Evolutionary conservation across 2,888 invertebrate genomes (phyloP).

Genomic region (Boloria euphrosyne): DNA sequence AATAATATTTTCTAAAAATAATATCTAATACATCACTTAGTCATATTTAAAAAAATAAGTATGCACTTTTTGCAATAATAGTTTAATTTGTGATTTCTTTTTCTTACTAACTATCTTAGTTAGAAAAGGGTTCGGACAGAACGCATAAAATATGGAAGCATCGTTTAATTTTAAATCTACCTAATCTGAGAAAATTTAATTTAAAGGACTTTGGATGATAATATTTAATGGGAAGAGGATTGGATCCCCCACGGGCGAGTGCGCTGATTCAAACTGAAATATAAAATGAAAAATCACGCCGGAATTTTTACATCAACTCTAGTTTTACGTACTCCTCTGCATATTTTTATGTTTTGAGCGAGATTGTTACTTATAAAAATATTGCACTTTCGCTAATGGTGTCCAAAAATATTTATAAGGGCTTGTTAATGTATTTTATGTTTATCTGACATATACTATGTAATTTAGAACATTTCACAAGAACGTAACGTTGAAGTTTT

Average conservation of each 20-base stretch:
- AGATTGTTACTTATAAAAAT: constrained; percentile 15
- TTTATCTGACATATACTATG: not conserved
- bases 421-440: constrained; percentile 6
- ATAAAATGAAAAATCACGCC: constrained; percentile 14
- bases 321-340: constrained; percentile 9
- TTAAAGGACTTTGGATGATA: constrained; percentile 27
- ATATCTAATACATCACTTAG: too few relatives aligned
- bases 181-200: constrained; percentile 18
- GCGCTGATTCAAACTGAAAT: constrained; percentile 28
- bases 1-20: too few relatives aligned
- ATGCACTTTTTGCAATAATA: too few relatives aligned
- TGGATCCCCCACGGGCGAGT: constrained; percentile 34
- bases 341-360: constrained; percentile 17
- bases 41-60: too few relatives aligned
- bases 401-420: constrained; percentile 14
- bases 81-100: too few relatives aligned
- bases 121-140: not conserved
- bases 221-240: constrained; percentile 40
- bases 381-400: constrained; percentile 20
- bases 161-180: constrained; percentile 13
- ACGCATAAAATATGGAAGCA: not conserved
- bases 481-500: too few relatives aligned
- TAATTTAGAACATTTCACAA: too few relatives aligned
- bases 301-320: constrained; percentile 17
- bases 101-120: not conserved